A percentile compares a stretch with the other conserved stretches of the same genome.
These are phyloP conservation scores for Cosmorhoe ocellata DNA, from an alignment of 2,888 invertebrate species.

Conservation along the genomic window DNA sequence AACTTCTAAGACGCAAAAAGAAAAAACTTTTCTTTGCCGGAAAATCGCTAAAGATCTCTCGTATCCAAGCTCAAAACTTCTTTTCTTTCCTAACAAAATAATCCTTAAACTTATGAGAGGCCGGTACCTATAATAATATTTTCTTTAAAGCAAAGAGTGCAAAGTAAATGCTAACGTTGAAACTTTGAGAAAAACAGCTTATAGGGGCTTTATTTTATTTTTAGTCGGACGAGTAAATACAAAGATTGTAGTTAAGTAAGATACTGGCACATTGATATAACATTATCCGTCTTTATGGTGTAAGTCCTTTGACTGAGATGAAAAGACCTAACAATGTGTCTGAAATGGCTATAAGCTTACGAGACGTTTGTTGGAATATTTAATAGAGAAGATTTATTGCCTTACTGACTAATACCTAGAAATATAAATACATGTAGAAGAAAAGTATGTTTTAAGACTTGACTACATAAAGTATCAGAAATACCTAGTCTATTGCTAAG, in stretches of 20 bases:
- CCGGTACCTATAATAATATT: slow-evolving; percentile 35
- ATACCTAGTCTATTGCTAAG: too few species aligned
- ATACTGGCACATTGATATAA: neutral
- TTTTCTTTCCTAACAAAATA: slow-evolving; percentile 47
- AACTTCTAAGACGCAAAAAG: slow-evolving; percentile 36
- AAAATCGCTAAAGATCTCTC: slow-evolving; percentile 58
- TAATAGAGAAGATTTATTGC: too few species aligned
- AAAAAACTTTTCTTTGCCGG: slow-evolving; percentile 51
- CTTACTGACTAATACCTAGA: too few species aligned
- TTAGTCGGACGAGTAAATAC: neutral
- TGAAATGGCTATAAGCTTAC: too few species aligned
- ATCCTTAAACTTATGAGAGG: slow-evolving; percentile 39
- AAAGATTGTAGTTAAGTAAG: neutral
- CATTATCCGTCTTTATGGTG: too few species aligned
- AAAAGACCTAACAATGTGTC: too few species aligned
- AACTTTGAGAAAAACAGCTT: slow-evolving; percentile 25
- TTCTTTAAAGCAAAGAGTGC: slow-evolving; percentile 34
- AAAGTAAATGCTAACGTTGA: slow-evolving; percentile 27
- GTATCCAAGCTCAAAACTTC: slow-evolving; percentile 51
- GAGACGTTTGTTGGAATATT: too few species aligned
- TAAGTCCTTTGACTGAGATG: too few species aligned
- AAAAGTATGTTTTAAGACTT: too few species aligned
- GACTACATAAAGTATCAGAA: too few species aligned
- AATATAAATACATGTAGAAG: too few species aligned
- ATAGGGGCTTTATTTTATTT: slow-evolving; percentile 24